A percentile compares a stretch with the other conserved stretches of the same genome.
Evolutionary conservation across 2,888 invertebrate species (phyloP).

Genomic region (Atethmia centrago): DNA sequence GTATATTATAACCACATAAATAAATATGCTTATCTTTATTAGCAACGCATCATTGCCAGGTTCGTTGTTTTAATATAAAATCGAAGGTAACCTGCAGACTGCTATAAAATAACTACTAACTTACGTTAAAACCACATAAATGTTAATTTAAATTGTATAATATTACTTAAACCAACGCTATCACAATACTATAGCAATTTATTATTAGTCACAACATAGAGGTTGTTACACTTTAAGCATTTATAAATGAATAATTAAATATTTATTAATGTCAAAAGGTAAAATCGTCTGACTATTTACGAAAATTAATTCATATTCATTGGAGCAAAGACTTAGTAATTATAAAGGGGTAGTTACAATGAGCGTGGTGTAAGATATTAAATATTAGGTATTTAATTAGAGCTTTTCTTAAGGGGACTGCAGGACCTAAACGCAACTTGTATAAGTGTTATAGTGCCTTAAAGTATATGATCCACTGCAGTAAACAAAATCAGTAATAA

Average conservation of each 20-base stretch:
- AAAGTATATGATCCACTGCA: no score
- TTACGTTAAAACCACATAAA: slow-evolving; percentile 11
- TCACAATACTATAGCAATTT: slow-evolving; percentile 42
- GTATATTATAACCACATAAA: not conserved
- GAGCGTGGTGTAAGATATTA: slow-evolving; percentile 24
- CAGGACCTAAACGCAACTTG: no score
- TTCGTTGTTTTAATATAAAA: slow-evolving; percentile 1
- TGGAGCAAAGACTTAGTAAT: slow-evolving; percentile 16
- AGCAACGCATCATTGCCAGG: not conserved
- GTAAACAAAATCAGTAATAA: no score
- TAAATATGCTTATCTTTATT: not conserved
- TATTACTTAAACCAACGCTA: slow-evolving; percentile 19
- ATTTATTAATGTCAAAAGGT: slow-evolving; percentile 76
- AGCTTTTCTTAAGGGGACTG: no score
- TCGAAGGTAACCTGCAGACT: slow-evolving; percentile 2
- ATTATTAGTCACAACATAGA: slow-evolving; percentile 62
- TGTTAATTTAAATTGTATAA: slow-evolving; percentile 36
- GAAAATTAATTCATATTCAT: slow-evolving; percentile 53
- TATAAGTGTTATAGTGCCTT: no score
- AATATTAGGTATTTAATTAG: slow-evolving; percentile 63
- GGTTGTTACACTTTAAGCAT: slow-evolving; percentile 68
- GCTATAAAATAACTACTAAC: slow-evolving; percentile 8
- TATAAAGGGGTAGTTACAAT: slow-evolving; percentile 16
- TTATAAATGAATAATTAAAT: slow-evolving; percentile 67
- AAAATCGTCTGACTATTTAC: slow-evolving; percentile 61